phyloP scores from a whole-genome alignment of 1,140 invertebrate species.

The Hestina assimilis region DNA sequence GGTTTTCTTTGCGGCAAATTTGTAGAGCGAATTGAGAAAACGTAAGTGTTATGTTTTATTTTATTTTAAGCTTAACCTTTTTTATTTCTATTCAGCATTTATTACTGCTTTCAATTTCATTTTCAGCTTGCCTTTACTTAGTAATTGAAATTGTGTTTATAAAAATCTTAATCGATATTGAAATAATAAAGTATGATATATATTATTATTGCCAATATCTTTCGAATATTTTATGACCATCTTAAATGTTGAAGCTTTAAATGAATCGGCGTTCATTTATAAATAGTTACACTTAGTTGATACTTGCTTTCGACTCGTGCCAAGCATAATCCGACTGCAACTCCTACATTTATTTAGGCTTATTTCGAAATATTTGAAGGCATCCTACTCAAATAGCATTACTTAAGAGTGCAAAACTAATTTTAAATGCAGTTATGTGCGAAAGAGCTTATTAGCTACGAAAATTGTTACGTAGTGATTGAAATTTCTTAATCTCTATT shows the following conservation, averaged over 20 bases:
- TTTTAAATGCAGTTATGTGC: too few species aligned
- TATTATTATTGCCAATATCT: neutral
- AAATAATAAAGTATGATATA: too few species aligned
- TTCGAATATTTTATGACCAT: neutral
- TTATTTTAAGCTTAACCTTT: conserved; percentile 4
- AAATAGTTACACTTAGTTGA: conserved; percentile 59
- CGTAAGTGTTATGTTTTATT: conserved; percentile 47
- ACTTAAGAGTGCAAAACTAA: neutral
- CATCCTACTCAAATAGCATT: conserved; percentile 2
- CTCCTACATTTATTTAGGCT: conserved; percentile 19
- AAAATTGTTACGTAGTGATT: too few species aligned
- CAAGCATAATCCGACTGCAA: conserved; percentile 25
- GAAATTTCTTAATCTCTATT: too few species aligned
- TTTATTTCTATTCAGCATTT: neutral
- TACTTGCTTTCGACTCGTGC: conserved; percentile 47
- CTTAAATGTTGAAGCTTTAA: conserved; percentile 31
- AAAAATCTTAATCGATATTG: too few species aligned
- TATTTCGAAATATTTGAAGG: conserved; percentile 13
- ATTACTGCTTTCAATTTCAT: too few species aligned
- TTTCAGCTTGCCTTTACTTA: too few species aligned
- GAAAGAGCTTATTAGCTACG: too few species aligned
- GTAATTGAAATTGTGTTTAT: too few species aligned
- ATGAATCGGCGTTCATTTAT: conserved; percentile 51
- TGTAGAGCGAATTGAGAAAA: conserved; percentile 60
- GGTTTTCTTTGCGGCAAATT: conserved; percentile 56